phyloP scores from a whole-genome alignment of 2,888 invertebrate genomes.

The Sipha maydis region DNA sequence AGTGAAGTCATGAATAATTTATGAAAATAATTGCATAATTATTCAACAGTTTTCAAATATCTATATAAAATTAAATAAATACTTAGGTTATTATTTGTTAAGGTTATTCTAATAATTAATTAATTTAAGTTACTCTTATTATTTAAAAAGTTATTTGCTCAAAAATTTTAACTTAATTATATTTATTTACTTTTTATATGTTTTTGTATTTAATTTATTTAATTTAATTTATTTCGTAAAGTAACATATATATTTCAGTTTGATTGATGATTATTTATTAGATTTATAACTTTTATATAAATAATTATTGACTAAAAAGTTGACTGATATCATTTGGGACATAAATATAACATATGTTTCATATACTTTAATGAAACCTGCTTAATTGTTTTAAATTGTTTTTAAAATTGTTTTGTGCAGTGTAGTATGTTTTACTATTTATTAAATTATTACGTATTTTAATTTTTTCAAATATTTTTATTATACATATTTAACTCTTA shows the following conservation, averaged over 20 bases:
- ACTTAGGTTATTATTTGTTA: background rate
- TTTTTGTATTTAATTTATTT: no score
- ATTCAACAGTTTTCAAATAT: background rate
- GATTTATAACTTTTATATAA: background rate
- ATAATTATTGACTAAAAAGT: conserved; percentile 15
- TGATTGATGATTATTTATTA: background rate
- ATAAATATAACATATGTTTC: conserved; percentile 18
- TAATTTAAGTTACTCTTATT: background rate
- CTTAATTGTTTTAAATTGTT: conserved; percentile 41
- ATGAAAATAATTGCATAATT: background rate
- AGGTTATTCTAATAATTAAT: background rate
- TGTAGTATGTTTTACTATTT: conserved; percentile 20
- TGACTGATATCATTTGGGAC: background rate
- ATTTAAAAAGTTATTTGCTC: background rate
- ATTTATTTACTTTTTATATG: background rate
- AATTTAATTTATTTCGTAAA: background rate
- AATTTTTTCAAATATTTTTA: conserved; percentile 33
- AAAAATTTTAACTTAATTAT: background rate
- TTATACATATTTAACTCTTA: background rate
- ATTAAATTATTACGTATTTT: conserved; percentile 16
- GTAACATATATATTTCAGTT: background rate
- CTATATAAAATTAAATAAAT: background rate
- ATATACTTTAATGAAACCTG: conserved; percentile 34
- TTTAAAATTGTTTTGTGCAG: conserved; percentile 9
- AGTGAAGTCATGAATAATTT: background rate